Evolutionary conservation across 2,113 vertebrate species (phyloP), one percentile per base, ranked within the genome.

Genomic region (Sialia sialis): DNA sequence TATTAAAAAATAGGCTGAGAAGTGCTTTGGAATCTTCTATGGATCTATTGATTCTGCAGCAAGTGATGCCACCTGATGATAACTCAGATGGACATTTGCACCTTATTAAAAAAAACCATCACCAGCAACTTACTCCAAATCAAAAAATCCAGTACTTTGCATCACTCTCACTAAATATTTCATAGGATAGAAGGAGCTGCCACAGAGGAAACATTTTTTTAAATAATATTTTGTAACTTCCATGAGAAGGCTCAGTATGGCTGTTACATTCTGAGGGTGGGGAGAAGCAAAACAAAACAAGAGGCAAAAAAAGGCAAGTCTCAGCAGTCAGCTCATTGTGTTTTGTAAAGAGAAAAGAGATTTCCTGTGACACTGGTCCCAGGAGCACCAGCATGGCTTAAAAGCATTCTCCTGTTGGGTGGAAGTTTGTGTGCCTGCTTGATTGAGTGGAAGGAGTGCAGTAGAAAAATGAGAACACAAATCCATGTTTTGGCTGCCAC

Each of bases 401-500:
- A 98, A 98, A 98, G 96, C 97, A 83, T 97, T 98, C 92, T 94
- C 81, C 90, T 98, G 97, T 98, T 96, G 58, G 18, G 56, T 95
- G 74, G 87, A 96, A 94, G 90, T 93, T 93, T 94, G 64, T 97
- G 97, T 97, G 90, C 91, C 94, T 98, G 98, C 92, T 97, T 97
- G 97, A 98, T 97, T 97, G 98, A 98, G 98, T 96, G 98, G 97
- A 98, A 98, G 94, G 96, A 96, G 92, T 62, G 89, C 85, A 96
- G 86, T 92, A 66, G 95, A 97, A 98, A 98, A 99, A 98, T 98
- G 98, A 99, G 98, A 98, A 98, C 98, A 98, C 98, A 98, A 98
- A 98, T 98, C 97, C 98, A 97, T 99, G 98, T 99, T 99, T 99
- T 98, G 98, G 97, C 98, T 98, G 97, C 97, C 91, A 97, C 98